A percentile compares a stretch with the other conserved stretches of the same genome.
These are phyloP conservation scores for Virgularia gustaviana DNA, from an alignment of 92 coral and sea anemone genomes.

Conservation along the genomic window DNA sequence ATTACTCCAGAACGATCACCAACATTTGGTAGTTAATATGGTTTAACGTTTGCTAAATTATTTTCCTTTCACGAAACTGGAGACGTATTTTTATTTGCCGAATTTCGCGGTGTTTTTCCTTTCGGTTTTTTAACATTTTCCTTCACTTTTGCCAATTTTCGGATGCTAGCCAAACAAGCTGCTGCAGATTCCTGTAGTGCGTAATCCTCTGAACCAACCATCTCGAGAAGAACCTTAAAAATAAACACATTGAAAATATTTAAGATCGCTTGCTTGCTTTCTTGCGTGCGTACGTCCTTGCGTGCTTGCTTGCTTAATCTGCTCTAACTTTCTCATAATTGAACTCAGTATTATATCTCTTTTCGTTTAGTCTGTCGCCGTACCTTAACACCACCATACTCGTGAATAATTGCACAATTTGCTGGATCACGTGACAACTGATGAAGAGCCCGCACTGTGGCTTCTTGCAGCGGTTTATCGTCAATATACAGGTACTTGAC, in stretches of 20 bases:
- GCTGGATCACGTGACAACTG: conserved; percentile 72
- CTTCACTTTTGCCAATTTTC: conserved; percentile 76
- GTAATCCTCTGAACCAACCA: conserved; percentile 90
- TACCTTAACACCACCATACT: conserved; percentile 85
- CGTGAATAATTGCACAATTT: conserved; percentile 83
- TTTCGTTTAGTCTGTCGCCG: background rate
- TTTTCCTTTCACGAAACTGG: background rate
- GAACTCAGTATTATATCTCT: background rate
- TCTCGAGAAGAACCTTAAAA: conserved; percentile 67
- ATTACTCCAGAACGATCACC: too few relatives aligned
- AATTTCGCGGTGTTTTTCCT: conserved; percentile 1
- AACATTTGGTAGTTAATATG: too few relatives aligned
- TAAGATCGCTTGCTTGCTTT: too few relatives aligned
- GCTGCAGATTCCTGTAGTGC: conserved; percentile 89
- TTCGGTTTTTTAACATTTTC: conserved; percentile 57
- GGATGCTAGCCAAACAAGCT: conserved; percentile 71
- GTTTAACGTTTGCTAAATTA: too few relatives aligned
- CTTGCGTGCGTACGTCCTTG: too few relatives aligned
- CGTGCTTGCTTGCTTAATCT: background rate
- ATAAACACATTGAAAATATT: too few relatives aligned
- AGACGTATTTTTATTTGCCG: background rate
- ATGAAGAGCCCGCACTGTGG: conserved; percentile 84
- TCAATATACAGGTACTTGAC: conserved; percentile 73
- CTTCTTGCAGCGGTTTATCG: conserved; percentile 69
- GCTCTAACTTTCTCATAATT: background rate